Evolutionary conservation across 2,113 vertebrate genomes (phyloP).

Genomic region (Leiothrix lutea): DNA sequence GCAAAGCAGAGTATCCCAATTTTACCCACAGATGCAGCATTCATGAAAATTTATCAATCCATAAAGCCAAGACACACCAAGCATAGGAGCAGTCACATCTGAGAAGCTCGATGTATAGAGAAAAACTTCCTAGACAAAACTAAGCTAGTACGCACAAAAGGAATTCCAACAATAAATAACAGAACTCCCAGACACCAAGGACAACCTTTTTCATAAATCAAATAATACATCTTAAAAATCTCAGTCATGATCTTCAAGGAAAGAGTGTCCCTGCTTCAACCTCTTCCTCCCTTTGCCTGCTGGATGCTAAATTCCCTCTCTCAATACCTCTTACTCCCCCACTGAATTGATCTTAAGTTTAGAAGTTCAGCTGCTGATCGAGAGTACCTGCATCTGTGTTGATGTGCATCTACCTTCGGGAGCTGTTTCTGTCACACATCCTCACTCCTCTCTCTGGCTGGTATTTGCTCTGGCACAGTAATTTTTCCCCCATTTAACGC

Average conservation of each 20-base stretch:
- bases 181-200: not conserved
- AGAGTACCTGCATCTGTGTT: not conserved
- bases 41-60: not conserved
- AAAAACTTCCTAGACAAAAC: not conserved
- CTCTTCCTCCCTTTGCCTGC: not conserved
- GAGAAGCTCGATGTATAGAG: accelerated
- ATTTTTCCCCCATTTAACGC: not conserved
- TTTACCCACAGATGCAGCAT: not conserved
- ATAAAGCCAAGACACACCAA: not conserved
- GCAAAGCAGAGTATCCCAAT: not conserved
- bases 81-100: not conserved
- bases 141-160: not conserved
- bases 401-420: not conserved
- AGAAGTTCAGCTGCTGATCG: not conserved
- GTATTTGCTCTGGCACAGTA: not conserved
- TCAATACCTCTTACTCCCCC: accelerated
- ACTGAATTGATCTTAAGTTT: not conserved
- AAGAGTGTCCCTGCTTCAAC: not conserved
- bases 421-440: not conserved
- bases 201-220: not conserved
- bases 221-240: not conserved
- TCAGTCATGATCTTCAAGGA: not conserved
- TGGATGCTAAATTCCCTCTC: not conserved
- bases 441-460: not conserved
- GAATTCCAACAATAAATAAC: not conserved